phyloP scores from a whole-genome alignment of 2,797 vertebrate species.

The Pitangus sulphuratus region DNA sequence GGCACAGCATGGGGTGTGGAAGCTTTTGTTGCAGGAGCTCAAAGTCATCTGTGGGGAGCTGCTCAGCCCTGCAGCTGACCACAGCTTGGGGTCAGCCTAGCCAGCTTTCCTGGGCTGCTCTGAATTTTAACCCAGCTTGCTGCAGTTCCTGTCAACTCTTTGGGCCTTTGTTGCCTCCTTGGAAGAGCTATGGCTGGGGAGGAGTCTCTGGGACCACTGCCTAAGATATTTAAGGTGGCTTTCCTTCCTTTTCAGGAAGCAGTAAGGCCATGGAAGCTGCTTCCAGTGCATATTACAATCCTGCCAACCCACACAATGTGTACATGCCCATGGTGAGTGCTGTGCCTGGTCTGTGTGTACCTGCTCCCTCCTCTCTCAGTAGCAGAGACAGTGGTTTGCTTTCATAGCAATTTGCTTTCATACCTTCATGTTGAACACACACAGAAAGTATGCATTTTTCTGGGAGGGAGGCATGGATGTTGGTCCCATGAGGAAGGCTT shows the following conservation, averaged over 20 bases:
- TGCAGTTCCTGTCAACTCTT: neutral
- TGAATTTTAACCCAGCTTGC: neutral
- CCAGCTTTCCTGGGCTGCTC: neutral
- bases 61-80: neutral
- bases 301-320: conserved; percentile 89
- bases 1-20: neutral
- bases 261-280: conserved; percentile 87
- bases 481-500: neutral
- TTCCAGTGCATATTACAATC: conserved; percentile 89
- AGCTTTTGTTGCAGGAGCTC: neutral
- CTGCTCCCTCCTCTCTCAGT: neutral
- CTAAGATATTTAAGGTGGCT: neutral
- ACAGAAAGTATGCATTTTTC: neutral
- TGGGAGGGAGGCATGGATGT: neutral
- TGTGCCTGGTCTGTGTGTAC: neutral
- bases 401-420: neutral
- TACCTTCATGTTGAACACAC: neutral
- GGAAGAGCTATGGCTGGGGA: neutral
- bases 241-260: conserved; percentile 65
- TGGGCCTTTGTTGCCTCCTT: neutral
- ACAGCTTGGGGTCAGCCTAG: neutral
- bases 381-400: neutral
- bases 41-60: neutral
- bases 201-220: neutral
- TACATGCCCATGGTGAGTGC: conserved; percentile 91